Evolutionary conservation across 1,140 invertebrate genomes (phyloP), one percentile per base, ranked within the genome.

Genomic region (Platyura marginata): DNA sequence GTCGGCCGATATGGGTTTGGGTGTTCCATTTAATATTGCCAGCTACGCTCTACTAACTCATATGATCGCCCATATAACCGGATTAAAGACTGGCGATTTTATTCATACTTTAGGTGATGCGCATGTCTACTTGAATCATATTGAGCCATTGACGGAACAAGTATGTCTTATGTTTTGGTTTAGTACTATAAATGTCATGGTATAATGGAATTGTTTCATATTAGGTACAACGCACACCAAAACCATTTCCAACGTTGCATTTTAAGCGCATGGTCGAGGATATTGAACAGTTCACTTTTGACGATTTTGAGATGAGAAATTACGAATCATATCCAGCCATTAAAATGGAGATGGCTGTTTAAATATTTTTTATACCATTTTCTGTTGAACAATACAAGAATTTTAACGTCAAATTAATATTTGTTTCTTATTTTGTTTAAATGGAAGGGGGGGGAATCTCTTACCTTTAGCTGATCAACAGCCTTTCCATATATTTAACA

Each of bases 21-120:
- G 95, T 18, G 93, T 98, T 2, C 95, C 95, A 16, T 99, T 98
- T 57, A 99, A 99, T 60, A 95, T 99, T 53, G 94, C 95, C 15
- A 96, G 90, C 46, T 98, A 99, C 67, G 77, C 93, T 2, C 57
- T 98, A 5, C 67, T 98, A 1, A 96, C 89, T 10, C 81, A 83
- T 50, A 97, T 99, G 89, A 84, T 98, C 49, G 94, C 94, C 41
- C 86, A 97, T 62, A 73, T 98, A 9, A 94, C 90, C 21, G 76
- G 75, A 36, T 67, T 97, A 10, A 79, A 93, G 78, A 75, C 92
- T 46, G 90, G 88, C 25, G 94, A 98, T 51, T 97, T 99, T 64
- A 68, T 98, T 13, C 94, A 98, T 60, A 91, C 88, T 8, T 70
- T 96, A 45, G 95, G 95, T 34, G 96, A 99, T 67, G 82, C 89